These are phyloP conservation scores for Anhinga anhinga DNA, from an alignment of 2,113 vertebrate genomes.

Conservation along the genomic window DNA sequence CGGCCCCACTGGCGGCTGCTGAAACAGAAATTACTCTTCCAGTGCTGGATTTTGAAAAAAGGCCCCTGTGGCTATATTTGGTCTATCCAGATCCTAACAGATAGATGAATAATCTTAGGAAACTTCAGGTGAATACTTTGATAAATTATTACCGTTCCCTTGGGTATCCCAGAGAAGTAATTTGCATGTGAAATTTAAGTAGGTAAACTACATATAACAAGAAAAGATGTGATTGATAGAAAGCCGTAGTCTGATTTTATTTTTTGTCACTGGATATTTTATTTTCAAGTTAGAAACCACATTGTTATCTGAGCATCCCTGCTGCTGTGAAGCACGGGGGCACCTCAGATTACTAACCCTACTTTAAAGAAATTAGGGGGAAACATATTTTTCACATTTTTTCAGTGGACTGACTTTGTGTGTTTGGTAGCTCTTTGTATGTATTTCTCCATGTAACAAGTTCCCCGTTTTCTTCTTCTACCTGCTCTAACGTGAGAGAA, in stretches of 20 bases:
- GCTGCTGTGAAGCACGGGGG: neutral
- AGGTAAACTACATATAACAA: neutral
- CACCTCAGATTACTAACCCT: neutral
- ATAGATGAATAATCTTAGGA: neutral
- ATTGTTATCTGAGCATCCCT: neutral
- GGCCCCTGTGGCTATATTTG: neutral
- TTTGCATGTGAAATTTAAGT: neutral
- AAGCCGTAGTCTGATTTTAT: neutral
- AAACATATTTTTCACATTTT: neutral
- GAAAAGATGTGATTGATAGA: neutral
- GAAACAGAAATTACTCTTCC: neutral
- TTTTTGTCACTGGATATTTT: neutral
- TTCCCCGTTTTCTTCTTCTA: neutral
- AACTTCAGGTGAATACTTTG: neutral
- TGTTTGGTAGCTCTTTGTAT: neutral
- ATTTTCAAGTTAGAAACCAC: neutral
- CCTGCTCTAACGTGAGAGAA: neutral
- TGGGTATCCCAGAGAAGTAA: neutral
- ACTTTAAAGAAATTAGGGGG: neutral
- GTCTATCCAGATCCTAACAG: neutral
- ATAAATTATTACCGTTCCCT: neutral
- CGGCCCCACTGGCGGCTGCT: neutral
- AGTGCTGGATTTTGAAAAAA: neutral
- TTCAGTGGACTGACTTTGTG: neutral
- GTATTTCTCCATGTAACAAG: neutral